These are phyloP conservation scores for Crossaster papposus DNA, from an alignment of 53 echinoderm and acorn worm genomes.

Conservation along the genomic window DNA sequence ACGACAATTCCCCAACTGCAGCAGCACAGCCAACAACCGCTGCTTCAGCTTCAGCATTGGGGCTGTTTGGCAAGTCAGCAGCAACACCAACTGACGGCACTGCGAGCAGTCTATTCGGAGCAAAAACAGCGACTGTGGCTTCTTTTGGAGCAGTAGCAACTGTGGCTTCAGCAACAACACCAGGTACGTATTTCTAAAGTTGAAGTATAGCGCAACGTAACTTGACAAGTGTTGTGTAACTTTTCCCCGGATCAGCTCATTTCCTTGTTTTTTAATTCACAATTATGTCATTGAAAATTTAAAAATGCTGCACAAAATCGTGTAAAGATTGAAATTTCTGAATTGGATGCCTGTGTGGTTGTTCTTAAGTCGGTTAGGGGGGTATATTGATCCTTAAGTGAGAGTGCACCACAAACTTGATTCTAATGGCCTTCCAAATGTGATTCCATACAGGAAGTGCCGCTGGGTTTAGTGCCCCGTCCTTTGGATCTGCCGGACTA, in stretches of 20 bases:
- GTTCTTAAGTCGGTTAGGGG: not conserved
- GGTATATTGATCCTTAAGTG: not conserved
- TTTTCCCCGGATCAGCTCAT: too few relatives aligned
- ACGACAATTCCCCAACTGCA: conserved; percentile 32
- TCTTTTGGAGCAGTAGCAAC: conserved; percentile 41
- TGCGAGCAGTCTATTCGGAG: conserved; percentile 43
- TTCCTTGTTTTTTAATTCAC: too few relatives aligned
- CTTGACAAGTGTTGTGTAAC: too few relatives aligned
- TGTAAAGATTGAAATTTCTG: too few relatives aligned
- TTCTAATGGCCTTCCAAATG: not conserved
- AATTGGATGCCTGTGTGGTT: too few relatives aligned
- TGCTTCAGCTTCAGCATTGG: not conserved
- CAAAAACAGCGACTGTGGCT: conserved; percentile 37
- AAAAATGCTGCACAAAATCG: too few relatives aligned
- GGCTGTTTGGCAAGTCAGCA: conserved; percentile 31
- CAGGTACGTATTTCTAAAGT: not conserved
- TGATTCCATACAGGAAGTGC: not conserved
- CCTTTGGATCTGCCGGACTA: conserved; percentile 17
- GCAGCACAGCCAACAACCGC: conserved; percentile 26
- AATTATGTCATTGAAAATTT: not conserved
- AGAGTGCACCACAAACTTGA: too few relatives aligned
- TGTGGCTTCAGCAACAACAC: conserved; percentile 15
- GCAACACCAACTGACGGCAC: not conserved
- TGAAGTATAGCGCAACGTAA: too few relatives aligned
- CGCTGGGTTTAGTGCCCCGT: not conserved